A percentile compares a stretch with the other conserved stretches of the same genome.
Evolutionary conservation across 2,113 vertebrate genomes (phyloP).

Genomic region (Cryptotis parvus): DNA sequence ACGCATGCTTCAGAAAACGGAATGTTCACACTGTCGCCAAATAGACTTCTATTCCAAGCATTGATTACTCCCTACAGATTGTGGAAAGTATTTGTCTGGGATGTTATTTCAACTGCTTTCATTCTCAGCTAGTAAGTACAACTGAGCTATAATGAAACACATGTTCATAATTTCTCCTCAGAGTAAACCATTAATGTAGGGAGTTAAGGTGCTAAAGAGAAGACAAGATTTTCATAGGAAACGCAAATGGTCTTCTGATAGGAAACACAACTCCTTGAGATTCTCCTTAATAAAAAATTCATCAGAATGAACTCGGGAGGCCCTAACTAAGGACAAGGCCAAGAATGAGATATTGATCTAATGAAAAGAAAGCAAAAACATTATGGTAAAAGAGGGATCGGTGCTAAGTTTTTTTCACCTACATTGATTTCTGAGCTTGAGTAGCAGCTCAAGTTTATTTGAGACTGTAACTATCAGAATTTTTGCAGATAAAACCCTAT

Average conservation of each 20-base stretch:
- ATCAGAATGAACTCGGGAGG: background rate
- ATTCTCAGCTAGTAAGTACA: background rate
- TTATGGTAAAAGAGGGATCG: background rate
- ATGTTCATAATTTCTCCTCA: background rate
- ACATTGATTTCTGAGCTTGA: background rate
- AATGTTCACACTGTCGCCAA: constrained; percentile 19
- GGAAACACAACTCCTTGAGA: background rate
- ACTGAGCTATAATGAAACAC: background rate
- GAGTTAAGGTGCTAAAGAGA: background rate
- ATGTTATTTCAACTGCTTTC: constrained; percentile 50
- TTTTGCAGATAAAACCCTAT: background rate
- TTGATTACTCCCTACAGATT: constrained; percentile 64
- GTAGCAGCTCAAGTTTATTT: background rate
- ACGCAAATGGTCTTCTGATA: background rate
- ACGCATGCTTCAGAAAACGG: constrained; percentile 36
- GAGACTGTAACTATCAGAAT: background rate
- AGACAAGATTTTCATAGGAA: background rate
- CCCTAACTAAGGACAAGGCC: background rate
- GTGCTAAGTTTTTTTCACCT: background rate
- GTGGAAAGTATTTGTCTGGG: constrained; percentile 55
- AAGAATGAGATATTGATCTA: background rate
- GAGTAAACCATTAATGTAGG: background rate
- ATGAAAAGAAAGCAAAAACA: background rate
- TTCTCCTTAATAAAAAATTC: background rate
- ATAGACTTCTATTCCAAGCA: constrained; percentile 10